Percentiles rank a stretch among this genome's conserved stretches.
Evolutionary conservation across 2,113 vertebrate species (phyloP).

Genomic region (Meles meles): DNA sequence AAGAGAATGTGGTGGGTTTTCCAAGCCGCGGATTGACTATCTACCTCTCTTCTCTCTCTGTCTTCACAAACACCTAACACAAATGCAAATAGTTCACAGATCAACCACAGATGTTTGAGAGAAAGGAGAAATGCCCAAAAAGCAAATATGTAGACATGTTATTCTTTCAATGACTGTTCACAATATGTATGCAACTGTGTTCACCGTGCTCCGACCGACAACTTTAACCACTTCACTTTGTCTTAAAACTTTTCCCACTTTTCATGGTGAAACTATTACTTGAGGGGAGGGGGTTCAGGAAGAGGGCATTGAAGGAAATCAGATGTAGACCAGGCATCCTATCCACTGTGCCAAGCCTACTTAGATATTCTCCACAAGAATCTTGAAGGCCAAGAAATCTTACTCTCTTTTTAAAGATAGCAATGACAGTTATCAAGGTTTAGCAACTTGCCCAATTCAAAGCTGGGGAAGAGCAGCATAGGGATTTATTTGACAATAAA

Average conservation of each 20-base stretch:
- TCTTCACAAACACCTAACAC: neutral
- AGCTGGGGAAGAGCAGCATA: neutral
- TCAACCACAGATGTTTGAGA: neutral
- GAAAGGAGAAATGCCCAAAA: neutral
- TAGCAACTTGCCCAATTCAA: neutral
- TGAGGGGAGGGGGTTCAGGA: neutral
- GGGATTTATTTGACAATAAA: neutral
- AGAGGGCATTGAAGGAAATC: neutral
- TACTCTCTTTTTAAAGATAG: neutral
- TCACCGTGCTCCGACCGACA: neutral
- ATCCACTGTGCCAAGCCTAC: neutral
- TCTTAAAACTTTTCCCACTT: neutral
- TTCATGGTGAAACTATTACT: neutral
- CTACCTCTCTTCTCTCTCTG: neutral
- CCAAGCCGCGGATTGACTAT: neutral
- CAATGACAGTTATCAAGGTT: neutral
- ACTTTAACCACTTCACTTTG: neutral
- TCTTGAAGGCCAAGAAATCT: neutral
- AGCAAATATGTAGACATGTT: neutral
- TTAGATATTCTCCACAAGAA: neutral
- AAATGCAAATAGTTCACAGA: neutral
- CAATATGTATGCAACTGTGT: neutral
- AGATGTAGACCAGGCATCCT: neutral
- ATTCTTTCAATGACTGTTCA: neutral
- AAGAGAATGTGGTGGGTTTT: neutral